Conservation (phyloP, 35 echinoderm and acorn worm genomes). For the Apostichopus japonicus region DNA sequence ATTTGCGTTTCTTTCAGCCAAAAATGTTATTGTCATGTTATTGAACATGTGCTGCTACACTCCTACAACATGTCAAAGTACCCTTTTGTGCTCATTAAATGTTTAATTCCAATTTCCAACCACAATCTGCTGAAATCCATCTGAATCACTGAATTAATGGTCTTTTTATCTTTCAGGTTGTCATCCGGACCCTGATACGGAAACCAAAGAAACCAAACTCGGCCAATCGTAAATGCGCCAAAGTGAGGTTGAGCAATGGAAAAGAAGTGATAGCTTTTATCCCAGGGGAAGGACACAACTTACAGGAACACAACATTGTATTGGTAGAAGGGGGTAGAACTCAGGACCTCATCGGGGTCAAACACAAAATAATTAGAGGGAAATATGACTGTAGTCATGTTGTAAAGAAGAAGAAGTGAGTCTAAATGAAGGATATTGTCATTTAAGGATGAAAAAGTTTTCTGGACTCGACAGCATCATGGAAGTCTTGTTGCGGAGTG, state of each 20-base stretch:
- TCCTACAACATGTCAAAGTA: too few relatives aligned
- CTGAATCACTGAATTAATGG: too few relatives aligned
- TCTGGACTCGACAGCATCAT: not conserved
- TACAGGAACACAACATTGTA: conserved; percentile 98
- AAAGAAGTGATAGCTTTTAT: conserved; percentile 92
- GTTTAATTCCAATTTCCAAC: too few relatives aligned
- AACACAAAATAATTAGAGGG: conserved; percentile 93
- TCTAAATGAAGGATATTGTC: not conserved
- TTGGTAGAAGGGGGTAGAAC: conserved; percentile 94
- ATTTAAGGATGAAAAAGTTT: not conserved
- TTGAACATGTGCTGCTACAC: too few relatives aligned
- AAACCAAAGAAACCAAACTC: conserved; percentile 99
- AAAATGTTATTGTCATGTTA: too few relatives aligned
- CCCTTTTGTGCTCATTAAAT: too few relatives aligned
- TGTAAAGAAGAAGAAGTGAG: conserved; percentile 83
- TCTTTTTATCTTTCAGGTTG: conserved; percentile 32
- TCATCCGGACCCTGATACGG: conserved; percentile 80
- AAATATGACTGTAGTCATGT: conserved; percentile 98
- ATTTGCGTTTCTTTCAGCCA: too few relatives aligned
- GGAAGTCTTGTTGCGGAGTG: not conserved
- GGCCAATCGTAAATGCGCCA: conserved; percentile 91
- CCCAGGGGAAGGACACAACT: conserved; percentile 90
- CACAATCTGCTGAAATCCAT: too few relatives aligned
- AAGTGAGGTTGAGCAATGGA: conserved; percentile 88
- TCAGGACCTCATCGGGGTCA: conserved; percentile 94